Evolutionary conservation across 2,888 invertebrate genomes (phyloP), one percentile per base, ranked within the genome.

Genomic region (Melanostoma mellinum): DNA sequence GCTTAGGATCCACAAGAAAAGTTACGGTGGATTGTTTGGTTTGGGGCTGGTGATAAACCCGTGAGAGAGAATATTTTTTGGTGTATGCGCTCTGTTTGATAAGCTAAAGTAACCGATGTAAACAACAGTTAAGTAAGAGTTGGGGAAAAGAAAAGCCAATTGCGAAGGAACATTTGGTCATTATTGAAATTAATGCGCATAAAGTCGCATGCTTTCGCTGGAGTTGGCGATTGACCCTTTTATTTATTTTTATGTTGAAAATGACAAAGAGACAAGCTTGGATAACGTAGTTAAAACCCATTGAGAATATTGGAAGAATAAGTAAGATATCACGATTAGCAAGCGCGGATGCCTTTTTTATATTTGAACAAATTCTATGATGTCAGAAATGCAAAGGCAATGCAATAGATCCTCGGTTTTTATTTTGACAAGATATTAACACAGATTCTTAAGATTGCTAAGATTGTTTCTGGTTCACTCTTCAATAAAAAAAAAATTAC

Each of bases 1-100:
- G 71, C 84, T 84, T 84, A 67, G 48, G 79, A 75, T 84, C 84
- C 84, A 84, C 84, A 84, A 50, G 65, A 50, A 36, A 9, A 46
- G 52, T 63, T 38, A 35, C 44, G 30, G 35, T 58, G 65, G 72
- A 58, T 35, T 50, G 30, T 32, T 20, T 33, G 35, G 44, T 20
- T 20, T 38, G 42, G 5, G 30, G 40, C 56, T 30, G 61, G 38
- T 58, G 38, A 48, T 32, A 44, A 40, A 55, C n/a, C 33, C 65
- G 65, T 53, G 76, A 48, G 68, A 69, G 69, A 78, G 65, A 63
- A 42, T 42, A 8, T 55, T 32, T 2, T 55, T 56, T 36, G 36
- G 32, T 67, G 67, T 53, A 67, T 76, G 74, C 67, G 58, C 73
- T 56, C 67, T 58, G 38, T 58, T 67, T 68, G 56, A 35, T 44